phyloP scores from a whole-genome alignment of 2,888 invertebrate species.

The Xestia ashworthii region DNA sequence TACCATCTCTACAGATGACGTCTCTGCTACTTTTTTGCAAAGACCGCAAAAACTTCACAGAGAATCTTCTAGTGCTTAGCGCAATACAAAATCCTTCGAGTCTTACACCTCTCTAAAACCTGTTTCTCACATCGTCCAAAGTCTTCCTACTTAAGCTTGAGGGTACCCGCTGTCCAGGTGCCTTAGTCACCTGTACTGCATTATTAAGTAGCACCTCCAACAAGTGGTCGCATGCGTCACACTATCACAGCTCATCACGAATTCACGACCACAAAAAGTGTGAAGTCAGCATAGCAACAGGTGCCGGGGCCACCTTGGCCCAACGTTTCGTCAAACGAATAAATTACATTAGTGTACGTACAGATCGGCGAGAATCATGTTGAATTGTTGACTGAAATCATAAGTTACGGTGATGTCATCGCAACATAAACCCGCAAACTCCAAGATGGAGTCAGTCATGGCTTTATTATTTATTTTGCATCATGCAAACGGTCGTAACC shows the following conservation, averaged over 20 bases:
- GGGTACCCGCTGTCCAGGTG: conserved; percentile 12
- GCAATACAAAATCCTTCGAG: not conserved
- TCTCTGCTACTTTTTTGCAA: conserved; percentile 33
- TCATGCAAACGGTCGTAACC: conserved; percentile 85
- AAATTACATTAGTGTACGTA: conserved; percentile 73
- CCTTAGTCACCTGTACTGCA: conserved; percentile 35
- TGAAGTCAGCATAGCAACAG: conserved; percentile 76
- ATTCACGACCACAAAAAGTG: conserved; percentile 66
- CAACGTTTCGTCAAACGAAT: conserved; percentile 75
- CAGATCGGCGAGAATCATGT: conserved; percentile 76
- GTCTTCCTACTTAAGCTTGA: conserved; percentile 14
- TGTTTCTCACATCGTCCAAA: conserved; percentile 12
- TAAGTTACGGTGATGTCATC: conserved; percentile 89
- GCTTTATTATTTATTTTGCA: conserved; percentile 88
- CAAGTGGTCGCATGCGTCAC: conserved; percentile 39
- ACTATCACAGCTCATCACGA: conserved; percentile 59
- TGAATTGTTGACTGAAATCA: conserved; percentile 87
- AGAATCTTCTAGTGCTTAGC: conserved; percentile 38
- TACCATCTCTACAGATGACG: conserved; percentile 50
- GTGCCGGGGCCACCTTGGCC: conserved; percentile 61
- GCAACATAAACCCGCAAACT: conserved; percentile 76
- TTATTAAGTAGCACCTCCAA: conserved; percentile 35
- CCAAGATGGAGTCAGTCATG: conserved; percentile 82
- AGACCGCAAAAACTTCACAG: conserved; percentile 34
- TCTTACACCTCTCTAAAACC: conserved; percentile 7